Conservation (phyloP, 2,888 invertebrate genomes). For the Drosophila ochracea region DNA sequence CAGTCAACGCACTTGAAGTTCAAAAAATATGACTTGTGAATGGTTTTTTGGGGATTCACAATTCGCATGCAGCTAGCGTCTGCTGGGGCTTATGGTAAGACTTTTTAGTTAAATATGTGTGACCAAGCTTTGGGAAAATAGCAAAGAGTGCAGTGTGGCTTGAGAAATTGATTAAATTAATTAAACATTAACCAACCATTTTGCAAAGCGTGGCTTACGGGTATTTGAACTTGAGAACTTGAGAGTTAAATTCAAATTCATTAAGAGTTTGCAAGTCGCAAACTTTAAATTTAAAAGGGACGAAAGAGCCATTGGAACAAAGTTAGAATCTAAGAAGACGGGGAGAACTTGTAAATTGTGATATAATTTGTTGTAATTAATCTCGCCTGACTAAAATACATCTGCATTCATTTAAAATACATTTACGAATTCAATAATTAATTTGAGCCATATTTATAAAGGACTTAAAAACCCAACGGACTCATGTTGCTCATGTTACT, state of each 20-base stretch:
- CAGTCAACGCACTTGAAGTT: constrained; percentile 71
- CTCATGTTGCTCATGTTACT: neutral
- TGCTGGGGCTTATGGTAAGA: constrained; percentile 27
- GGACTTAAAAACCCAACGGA: neutral
- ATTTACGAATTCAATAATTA: neutral
- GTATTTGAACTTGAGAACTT: neutral
- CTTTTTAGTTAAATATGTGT: constrained; percentile 61
- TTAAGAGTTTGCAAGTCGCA: constrained; percentile 14
- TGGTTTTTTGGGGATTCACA: constrained; percentile 27
- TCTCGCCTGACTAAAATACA: neutral
- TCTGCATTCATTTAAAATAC: neutral
- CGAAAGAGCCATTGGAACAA: neutral
- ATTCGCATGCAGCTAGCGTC: constrained; percentile 35
- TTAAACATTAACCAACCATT: constrained; percentile 16
- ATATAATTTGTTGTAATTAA: neutral
- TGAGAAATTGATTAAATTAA: constrained; percentile 13
- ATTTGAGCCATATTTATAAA: neutral
- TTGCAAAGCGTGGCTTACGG: neutral
- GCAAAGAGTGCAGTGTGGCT: neutral
- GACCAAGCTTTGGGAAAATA: constrained; percentile 21
- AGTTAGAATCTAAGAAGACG: neutral
- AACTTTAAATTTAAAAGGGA: neutral
- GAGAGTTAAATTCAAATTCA: neutral
- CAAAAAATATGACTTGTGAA: constrained; percentile 67
- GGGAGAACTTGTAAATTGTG: no score